phyloP scores from a whole-genome alignment of 2,797 vertebrate genomes.

The Darevskia mixta region DNA sequence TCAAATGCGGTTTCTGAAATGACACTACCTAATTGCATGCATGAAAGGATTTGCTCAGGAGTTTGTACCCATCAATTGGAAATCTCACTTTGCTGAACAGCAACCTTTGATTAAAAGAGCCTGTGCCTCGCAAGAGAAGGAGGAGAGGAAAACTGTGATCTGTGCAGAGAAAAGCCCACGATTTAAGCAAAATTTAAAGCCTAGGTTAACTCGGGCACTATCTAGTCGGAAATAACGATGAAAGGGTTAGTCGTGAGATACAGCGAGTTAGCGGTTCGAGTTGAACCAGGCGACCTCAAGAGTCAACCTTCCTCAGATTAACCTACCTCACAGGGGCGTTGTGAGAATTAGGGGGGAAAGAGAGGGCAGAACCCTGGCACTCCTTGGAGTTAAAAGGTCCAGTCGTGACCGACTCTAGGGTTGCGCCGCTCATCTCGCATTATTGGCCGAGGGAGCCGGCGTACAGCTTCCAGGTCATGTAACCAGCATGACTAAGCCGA shows the following conservation, averaged over 20 bases:
- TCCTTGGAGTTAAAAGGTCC: neutral
- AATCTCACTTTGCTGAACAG: neutral
- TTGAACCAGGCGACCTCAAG: too few relatives aligned
- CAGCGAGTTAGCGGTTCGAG: neutral
- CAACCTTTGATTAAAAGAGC: neutral
- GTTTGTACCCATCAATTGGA: neutral
- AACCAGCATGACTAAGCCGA: too few relatives aligned
- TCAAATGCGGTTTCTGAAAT: slow-evolving; percentile 1
- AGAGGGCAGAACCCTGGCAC: neutral
- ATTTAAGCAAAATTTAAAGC: neutral
- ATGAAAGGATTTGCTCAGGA: neutral
- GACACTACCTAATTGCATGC: slow-evolving; percentile 2
- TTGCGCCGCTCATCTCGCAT: too few relatives aligned
- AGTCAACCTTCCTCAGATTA: neutral
- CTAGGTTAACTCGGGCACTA: neutral
- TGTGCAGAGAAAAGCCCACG: neutral
- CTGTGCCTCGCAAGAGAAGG: neutral
- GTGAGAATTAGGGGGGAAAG: neutral
- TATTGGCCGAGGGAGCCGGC: too few relatives aligned
- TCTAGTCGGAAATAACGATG: neutral
- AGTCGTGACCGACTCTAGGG: too few relatives aligned
- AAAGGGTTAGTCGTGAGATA: neutral
- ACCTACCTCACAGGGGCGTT: neutral
- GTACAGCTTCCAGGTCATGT: too few relatives aligned
- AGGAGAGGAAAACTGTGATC: neutral